Evolutionary conservation across 92 coral and sea anemone genomes (phyloP), one percentile per base, ranked within the genome.

Genomic region (Epizoanthus ramosus): DNA sequence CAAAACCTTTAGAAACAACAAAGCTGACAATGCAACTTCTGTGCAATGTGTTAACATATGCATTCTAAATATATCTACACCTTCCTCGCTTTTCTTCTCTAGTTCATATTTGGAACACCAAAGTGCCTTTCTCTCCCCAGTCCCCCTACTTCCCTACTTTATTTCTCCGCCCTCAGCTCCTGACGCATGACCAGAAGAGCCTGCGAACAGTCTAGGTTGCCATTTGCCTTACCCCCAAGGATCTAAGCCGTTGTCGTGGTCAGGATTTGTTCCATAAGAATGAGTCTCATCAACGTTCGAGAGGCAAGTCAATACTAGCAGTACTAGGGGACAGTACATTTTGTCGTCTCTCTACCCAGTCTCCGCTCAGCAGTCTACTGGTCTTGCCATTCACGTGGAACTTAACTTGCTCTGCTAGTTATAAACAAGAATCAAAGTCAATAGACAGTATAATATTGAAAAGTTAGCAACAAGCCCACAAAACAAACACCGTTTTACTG

Each of bases 171-270:
- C 24, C 25, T 21, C 31, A 0, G 31, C 31, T 0, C 31, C 31
- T 22, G 68, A 13, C 69, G 12, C 25, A 2, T 7, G 10, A 15
- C 24, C 28, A 7, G 35, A 64, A 10, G 17, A 5, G 28, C 24
- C 28, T 33, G 24, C 3, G 17, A 21, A 22, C 2, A 18, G 6
- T 24, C 35, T 28, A 22, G 15, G 35, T 64, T 17, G 16, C 69
- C 15, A 0, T 64, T 64, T 64, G 39, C 69, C 41, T 10, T 64
- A 64, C 69, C 69, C 69, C 69, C 69, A 64, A 5, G 69, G 69
- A 19, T 64, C 69, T 17, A 64, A 64, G 69, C 17, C 69, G 23
- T 35, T 64, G 41, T 8, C 41, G 18, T 64, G 41, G 41, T 64
- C 23, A 2, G 8, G 24, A 19, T 64, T 18, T 64, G 69, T 64